A percentile compares a stretch with the other conserved stretches of the same genome.
Evolutionary conservation across 1,140 invertebrate genomes (phyloP).

Genomic region (Bombus waltoni): DNA sequence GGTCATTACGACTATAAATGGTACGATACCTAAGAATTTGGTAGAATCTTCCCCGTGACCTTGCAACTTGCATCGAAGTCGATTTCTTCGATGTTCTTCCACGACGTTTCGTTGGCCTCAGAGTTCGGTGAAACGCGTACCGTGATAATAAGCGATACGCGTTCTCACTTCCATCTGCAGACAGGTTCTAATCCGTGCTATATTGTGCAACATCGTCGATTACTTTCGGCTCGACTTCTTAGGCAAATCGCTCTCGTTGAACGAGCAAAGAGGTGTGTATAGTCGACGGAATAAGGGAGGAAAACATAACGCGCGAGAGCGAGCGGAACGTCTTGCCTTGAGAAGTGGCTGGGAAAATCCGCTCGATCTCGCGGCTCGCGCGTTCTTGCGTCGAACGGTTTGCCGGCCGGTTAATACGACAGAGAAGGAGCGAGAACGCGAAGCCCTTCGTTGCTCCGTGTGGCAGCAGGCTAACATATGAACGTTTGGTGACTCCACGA

Average conservation of each 20-base stretch:
- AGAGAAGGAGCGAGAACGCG: constrained; percentile 23
- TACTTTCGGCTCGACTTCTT: neutral
- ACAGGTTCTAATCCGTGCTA: no score
- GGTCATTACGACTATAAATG: no score
- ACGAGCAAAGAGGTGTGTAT: no score
- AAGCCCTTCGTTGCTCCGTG: constrained; percentile 21
- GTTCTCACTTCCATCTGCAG: no score
- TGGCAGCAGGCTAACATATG: constrained; percentile 80
- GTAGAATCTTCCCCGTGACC: no score
- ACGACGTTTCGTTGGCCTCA: no score
- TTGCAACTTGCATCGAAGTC: no score
- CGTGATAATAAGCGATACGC: no score
- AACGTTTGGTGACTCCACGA: constrained; percentile 80
- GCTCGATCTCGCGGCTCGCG: constrained; percentile 41
- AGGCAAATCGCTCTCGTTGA: neutral
- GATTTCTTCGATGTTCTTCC: no score
- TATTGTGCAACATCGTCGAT: neutral
- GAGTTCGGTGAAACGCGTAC: no score
- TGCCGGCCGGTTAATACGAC: neutral
- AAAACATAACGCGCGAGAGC: neutral
- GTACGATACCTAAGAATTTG: no score
- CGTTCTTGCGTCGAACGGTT: constrained; percentile 55
- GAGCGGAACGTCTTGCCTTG: constrained; percentile 57
- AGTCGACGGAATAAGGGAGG: neutral
- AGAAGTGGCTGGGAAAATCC: constrained; percentile 61